A percentile compares a stretch with the other conserved stretches of the same genome.
Evolutionary conservation across 2,113 vertebrate genomes (phyloP).

Genomic region (Engraulis encrasicolus): DNA sequence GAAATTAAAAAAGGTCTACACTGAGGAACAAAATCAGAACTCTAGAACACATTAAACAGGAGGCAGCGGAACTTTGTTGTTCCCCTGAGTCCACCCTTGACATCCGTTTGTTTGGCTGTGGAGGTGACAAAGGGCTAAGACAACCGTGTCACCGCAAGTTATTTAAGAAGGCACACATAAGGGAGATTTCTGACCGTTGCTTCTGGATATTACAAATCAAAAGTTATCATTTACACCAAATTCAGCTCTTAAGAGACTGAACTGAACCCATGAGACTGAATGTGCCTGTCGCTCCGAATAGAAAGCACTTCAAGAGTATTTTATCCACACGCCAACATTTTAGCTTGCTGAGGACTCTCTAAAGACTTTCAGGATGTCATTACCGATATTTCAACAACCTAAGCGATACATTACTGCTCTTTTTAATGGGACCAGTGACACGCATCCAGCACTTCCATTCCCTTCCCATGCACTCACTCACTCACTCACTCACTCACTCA

Average conservation of each 20-base stretch:
- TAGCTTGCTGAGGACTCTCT: background rate
- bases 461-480: slow-evolving; percentile 46
- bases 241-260: background rate
- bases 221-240: background rate
- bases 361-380: background rate
- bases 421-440: slow-evolving; percentile 44
- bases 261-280: background rate
- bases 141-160: background rate
- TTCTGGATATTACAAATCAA: background rate
- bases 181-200: background rate
- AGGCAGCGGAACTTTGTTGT: background rate
- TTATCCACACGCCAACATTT: background rate
- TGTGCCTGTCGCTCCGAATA: background rate
- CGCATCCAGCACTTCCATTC: slow-evolving; percentile 38
- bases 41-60: background rate
- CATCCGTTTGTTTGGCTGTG: background rate
- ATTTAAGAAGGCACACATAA: background rate
- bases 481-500: slow-evolving; percentile 30
- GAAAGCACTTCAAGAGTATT: background rate
- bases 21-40: background rate
- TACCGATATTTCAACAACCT: slow-evolving; percentile 11
- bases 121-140: background rate
- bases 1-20: background rate
- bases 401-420: slow-evolving; percentile 17
- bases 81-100: background rate